Evolutionary conservation across 2,797 vertebrate species (phyloP), one percentile per base, ranked within the genome.

Genomic region (Xiphorhynchus erythropygius): DNA sequence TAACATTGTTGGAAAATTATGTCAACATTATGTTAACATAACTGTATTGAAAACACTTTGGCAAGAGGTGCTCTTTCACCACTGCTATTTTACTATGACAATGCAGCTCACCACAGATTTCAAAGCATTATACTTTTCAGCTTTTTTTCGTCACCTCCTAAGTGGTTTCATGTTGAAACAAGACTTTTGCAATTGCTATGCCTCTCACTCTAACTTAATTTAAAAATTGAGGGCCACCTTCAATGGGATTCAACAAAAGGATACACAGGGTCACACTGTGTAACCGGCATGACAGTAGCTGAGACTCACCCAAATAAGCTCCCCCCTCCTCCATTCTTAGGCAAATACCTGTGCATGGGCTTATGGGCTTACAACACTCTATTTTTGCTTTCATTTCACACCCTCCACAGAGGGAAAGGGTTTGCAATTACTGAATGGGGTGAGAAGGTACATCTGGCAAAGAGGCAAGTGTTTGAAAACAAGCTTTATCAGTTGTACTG

Each of bases 1-100:
- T 68, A 90, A 79, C 39, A 41, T 21, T 64, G 69, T 19, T 64
- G 17, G 27, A 73, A 87, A 95, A 71, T 59, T 52, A 70, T 15
- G 28, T 70, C 90, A 68, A 25, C 52, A 53, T 53, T 63, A 71
- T 42, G 33, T 87, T 88, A 93, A 76, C 37, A 32, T 33, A 92
- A 93, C n/a, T 75, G n/a, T n/a, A 80, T 3, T 71, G 79, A 68
- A 93, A 96, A 95, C 33, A 76, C 63, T 86, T 77, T 12, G 42
- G 68, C 56, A 82, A 60, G 42, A 86, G 71, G 63, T 14, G 50
- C 55, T 71, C 65, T 84, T 80, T 81, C 55, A 69, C 70, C 49
- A 24, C 46, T 27, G 56, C n/a, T 41, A n/a, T 8, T 90, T 74
- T 70, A 77, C 46, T 68, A 28, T 12, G 62, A 83, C 73, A 79